phyloP scores from a whole-genome alignment of 2,888 invertebrate genomes.

The Leucophenga maculata region DNA sequence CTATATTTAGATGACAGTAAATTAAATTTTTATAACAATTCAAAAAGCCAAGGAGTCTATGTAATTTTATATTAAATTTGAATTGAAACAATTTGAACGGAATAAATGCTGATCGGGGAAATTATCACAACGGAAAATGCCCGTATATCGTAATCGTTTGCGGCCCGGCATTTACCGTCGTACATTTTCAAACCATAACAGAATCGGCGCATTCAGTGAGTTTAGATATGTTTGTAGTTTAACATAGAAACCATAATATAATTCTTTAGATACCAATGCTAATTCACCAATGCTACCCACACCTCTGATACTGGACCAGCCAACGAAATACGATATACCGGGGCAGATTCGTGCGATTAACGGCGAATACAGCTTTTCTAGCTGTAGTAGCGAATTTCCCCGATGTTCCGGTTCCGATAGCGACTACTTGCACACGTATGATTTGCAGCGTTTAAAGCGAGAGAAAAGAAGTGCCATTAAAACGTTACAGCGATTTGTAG shows the following conservation, averaged over 20 bases:
- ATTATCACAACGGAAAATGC: not conserved
- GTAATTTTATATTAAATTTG: conserved; percentile 1
- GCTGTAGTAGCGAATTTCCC: not conserved
- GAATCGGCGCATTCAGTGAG: not conserved
- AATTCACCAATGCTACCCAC: too few species aligned
- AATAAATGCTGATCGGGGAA: not conserved
- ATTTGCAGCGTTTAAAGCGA: too few species aligned
- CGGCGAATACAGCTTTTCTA: too few species aligned
- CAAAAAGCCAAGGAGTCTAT: not conserved
- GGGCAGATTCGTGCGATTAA: not conserved
- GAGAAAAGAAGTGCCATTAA: too few species aligned
- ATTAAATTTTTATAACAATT: not conserved
- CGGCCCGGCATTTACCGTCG: not conserved
- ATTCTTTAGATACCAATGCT: too few species aligned
- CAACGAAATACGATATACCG: not conserved
- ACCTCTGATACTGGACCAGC: not conserved
- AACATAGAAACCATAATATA: too few species aligned
- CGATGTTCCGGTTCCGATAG: not conserved
- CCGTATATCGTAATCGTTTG: conserved; percentile 12
- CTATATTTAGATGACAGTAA: too few species aligned
- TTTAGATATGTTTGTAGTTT: too few species aligned
- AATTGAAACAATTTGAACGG: not conserved
- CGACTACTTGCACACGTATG: not conserved
- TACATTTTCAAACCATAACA: not conserved
- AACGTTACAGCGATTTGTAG: not conserved